Conservation (phyloP, 2,113 vertebrate species). For the Xyrauchen texanus region DNA sequence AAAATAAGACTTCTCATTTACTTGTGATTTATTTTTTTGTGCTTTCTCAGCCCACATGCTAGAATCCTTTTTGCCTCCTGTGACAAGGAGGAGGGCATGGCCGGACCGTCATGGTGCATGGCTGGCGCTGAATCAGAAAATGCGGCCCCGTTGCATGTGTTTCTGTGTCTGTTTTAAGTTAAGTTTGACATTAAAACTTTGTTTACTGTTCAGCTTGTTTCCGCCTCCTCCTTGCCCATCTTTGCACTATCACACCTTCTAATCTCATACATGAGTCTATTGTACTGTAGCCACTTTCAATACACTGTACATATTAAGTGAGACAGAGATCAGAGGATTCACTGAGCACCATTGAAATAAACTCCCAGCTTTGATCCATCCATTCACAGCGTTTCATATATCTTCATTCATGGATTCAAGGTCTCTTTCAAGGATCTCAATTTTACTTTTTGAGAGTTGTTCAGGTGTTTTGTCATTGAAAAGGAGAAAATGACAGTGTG, state of each 20-base stretch:
- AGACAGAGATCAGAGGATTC: constrained; percentile 18
- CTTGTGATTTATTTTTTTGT: too few species aligned
- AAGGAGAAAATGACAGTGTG: constrained; percentile 47
- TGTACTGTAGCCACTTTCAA: constrained; percentile 30
- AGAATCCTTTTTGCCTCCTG: too few species aligned
- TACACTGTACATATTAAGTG: constrained; percentile 22
- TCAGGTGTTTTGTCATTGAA: constrained; percentile 51
- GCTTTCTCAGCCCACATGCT: too few species aligned
- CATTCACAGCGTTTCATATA: constrained; percentile 52
- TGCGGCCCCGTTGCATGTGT: too few species aligned
- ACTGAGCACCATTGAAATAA: constrained; percentile 27
- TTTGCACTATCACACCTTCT: not conserved
- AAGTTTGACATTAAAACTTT: too few species aligned
- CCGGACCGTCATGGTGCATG: too few species aligned
- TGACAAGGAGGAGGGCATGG: too few species aligned
- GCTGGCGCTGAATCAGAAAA: too few species aligned
- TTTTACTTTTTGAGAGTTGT: constrained; percentile 36
- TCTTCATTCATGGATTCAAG: constrained; percentile 47
- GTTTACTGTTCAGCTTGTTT: too few species aligned
- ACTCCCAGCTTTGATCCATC: constrained; percentile 42
- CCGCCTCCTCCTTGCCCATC: too few species aligned
- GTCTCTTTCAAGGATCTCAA: constrained; percentile 38
- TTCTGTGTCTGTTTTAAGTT: too few species aligned
- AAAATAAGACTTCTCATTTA: too few species aligned
- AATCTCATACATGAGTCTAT: constrained; percentile 1